Evolutionary conservation across 1,140 invertebrate species (phyloP), one percentile per base, ranked within the genome.

Genomic region (Sarcophaga peregrina): DNA sequence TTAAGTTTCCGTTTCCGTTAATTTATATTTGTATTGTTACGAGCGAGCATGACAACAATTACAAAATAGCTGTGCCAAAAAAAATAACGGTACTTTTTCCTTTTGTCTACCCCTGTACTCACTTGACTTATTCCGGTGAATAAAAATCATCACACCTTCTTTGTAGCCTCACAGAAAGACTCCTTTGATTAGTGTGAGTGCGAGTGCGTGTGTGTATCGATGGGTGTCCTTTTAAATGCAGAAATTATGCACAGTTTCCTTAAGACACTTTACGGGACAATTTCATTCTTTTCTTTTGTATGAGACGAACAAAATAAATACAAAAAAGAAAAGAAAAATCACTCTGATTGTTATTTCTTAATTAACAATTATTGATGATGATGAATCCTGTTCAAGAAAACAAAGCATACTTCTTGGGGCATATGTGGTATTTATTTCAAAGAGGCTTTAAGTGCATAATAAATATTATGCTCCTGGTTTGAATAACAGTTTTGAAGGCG

Each of bases 1-100:
- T 37, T 68, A 68, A 68, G 62, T 68, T 68, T 68, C 62, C 62
- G 62, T 68, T 68, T 68, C 62, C 62, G 62, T 68, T 68, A 68
- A 68, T 68, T 68, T 68, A 20, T 68, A 68, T 68, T 68, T 68
- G 10, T 68, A 68, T 68, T 68, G 62, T 68, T 9, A 68, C 17
- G 62, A 68, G n/a, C 17, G 62, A 68, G n/a, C n/a, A 68, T 68
- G 62, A 68, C 62, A 68, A 68, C 54, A 58, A 58, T 58, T 58
- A 58, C 54, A 58, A 58, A 37, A 37, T 1, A 37, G 25, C 25
- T n/a, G 52, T 58, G n/a, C 4, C 52, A 58, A 58, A 58, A 15
- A 58, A 58, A 58, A n/a, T n/a, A n/a, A n/a, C n/a, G n/a, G n/a
- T n/a, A n/a, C 5, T 58, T 8, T 58, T 58, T 58, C 3, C 13